Evolutionary conservation across 2,888 invertebrate genomes (phyloP).

Genomic region (Fissipunctia ypsillon): DNA sequence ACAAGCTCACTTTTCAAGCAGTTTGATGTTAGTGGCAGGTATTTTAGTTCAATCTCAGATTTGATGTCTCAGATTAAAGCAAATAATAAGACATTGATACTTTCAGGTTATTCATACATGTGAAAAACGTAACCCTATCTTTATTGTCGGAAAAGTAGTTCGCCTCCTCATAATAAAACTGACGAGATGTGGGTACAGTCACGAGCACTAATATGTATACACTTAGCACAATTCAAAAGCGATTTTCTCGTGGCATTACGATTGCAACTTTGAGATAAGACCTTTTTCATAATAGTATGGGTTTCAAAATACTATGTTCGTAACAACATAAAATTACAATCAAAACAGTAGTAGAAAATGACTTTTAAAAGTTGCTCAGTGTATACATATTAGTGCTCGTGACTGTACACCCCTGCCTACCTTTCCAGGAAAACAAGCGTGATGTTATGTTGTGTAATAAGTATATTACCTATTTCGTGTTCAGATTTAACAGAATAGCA

Average conservation of each 20-base stretch:
- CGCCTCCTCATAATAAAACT: not conserved
- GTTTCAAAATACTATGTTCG: no score
- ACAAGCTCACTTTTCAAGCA: not conserved
- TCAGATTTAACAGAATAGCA: constrained; percentile 28
- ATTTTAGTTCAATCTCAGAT: not conserved
- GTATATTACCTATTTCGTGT: constrained; percentile 12
- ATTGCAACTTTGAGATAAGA: no score
- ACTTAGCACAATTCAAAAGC: no score
- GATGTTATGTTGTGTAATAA: not conserved
- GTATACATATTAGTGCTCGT: no score
- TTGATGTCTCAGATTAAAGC: not conserved
- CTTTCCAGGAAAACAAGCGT: not conserved
- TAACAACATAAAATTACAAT: no score
- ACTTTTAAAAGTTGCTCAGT: no score
- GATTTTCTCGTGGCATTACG: no score
- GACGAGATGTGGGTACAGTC: no score
- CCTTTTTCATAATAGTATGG: no score
- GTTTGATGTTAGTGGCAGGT: not conserved
- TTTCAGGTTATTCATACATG: not conserved
- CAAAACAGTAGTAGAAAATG: no score
- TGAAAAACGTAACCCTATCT: not conserved
- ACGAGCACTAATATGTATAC: no score
- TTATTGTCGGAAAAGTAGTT: not conserved
- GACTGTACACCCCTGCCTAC: not conserved
- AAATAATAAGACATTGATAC: not conserved